These are phyloP conservation scores for Opisthograptis luteolata DNA, from an alignment of 2,888 invertebrate species.

Conservation along the genomic window DNA sequence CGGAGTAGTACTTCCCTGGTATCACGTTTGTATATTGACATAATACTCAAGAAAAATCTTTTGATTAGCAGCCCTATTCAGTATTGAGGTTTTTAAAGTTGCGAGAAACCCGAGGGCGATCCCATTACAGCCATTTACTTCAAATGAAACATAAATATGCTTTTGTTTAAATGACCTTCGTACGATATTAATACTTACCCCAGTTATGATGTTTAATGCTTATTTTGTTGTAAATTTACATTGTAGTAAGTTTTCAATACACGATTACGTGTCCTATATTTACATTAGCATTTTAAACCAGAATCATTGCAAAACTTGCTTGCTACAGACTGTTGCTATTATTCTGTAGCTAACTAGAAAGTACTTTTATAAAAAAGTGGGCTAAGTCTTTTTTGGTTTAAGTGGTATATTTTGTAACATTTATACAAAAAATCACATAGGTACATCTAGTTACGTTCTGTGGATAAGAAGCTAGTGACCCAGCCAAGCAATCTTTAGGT, in stretches of 20 bases:
- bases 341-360: no score
- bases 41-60: background rate
- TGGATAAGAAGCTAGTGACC: no score
- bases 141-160: slow-evolving; percentile 35
- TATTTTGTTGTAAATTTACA: slow-evolving; percentile 33
- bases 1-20: no score
- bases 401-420: no score
- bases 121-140: slow-evolving; percentile 28
- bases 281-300: slow-evolving; percentile 17
- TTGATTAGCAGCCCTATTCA: slow-evolving; percentile 1
- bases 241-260: slow-evolving; percentile 34
- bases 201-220: slow-evolving; percentile 31
- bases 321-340: no score
- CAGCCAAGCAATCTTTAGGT: no score
- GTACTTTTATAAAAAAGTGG: no score
- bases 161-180: slow-evolving; percentile 38
- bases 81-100: slow-evolving; percentile 9
- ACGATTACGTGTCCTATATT: slow-evolving; percentile 26
- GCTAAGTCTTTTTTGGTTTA: no score
- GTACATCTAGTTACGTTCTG: no score
- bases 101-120: slow-evolving; percentile 18
- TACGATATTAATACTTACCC: slow-evolving; percentile 37
- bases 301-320: no score
- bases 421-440: no score
- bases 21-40: no score